Evolutionary conservation across 2,888 invertebrate genomes (phyloP).

Genomic region (Erebia ligea): DNA sequence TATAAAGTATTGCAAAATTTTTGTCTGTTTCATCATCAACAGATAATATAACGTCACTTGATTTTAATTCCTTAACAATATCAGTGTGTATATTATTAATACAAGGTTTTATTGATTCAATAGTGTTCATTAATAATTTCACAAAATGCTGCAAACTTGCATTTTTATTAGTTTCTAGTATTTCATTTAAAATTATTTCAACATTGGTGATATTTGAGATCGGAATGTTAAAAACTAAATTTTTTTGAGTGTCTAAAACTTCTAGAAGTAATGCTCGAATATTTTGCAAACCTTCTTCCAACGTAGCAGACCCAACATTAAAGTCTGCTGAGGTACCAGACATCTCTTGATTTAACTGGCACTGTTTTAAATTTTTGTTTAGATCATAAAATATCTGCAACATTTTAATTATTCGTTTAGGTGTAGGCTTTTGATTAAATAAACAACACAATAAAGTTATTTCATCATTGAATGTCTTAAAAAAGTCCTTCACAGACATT

Average conservation of each 20-base stretch:
- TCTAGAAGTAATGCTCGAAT: slow-evolving; percentile 56
- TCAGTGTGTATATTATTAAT: slow-evolving; percentile 39
- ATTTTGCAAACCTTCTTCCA: slow-evolving; percentile 57
- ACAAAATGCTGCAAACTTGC: slow-evolving; percentile 43
- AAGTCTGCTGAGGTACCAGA: slow-evolving; percentile 52
- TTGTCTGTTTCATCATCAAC: slow-evolving; percentile 45
- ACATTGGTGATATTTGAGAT: slow-evolving; percentile 34
- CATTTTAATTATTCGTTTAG: slow-evolving; percentile 67
- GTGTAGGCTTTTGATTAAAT: slow-evolving; percentile 57
- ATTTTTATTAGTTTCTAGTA: slow-evolving; percentile 35
- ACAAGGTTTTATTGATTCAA: slow-evolving; percentile 46
- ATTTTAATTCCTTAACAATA: slow-evolving; percentile 35
- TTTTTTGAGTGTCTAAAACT: slow-evolving; percentile 58
- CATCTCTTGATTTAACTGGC: slow-evolving; percentile 51
- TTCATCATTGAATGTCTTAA: slow-evolving; percentile 62
- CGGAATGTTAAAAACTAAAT: slow-evolving; percentile 56
- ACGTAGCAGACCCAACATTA: slow-evolving; percentile 51
- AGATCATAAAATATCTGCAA: slow-evolving; percentile 64
- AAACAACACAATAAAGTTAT: slow-evolving; percentile 62
- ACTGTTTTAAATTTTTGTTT: slow-evolving; percentile 54
- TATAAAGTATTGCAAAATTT: slow-evolving; percentile 52
- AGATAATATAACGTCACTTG: slow-evolving; percentile 11
- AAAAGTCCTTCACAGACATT: slow-evolving; percentile 63
- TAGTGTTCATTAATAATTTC: slow-evolving; percentile 39
- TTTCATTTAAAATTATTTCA: slow-evolving; percentile 17